These are phyloP conservation scores for Psephotus haematonotus DNA, from an alignment of 2,113 vertebrate genomes.

Conservation along the genomic window DNA sequence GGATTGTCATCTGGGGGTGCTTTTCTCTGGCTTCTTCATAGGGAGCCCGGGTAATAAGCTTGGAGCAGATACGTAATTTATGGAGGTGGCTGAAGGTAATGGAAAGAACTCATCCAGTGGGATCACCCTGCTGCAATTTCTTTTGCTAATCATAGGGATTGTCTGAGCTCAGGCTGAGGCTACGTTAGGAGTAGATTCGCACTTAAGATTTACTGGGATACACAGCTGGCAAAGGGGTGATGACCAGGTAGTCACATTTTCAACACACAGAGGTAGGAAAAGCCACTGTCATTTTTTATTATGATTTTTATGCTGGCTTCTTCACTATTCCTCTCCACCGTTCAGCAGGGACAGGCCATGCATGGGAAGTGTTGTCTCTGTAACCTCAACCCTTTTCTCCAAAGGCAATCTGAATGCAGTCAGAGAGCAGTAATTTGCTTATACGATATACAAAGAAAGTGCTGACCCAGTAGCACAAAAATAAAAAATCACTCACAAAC, in stretches of 20 bases:
- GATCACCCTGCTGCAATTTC: background rate
- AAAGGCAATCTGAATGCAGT: background rate
- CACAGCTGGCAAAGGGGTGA: background rate
- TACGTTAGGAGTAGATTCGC: background rate
- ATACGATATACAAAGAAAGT: background rate
- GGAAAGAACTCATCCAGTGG: background rate
- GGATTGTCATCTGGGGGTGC: background rate
- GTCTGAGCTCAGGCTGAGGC: background rate
- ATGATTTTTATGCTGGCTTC: background rate
- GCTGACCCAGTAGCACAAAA: background rate
- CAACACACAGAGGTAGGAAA: background rate
- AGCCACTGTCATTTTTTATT: background rate
- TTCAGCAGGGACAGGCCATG: rapidly evolving
- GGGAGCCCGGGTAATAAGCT: background rate
- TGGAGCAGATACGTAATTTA: background rate
- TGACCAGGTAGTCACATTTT: background rate
- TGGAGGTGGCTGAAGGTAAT: background rate
- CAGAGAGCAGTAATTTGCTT: background rate
- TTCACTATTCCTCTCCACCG: background rate
- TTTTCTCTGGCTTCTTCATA: background rate
- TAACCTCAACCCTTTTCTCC: background rate
- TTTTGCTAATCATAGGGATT: background rate
- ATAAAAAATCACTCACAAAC: background rate
- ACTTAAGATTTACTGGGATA: background rate
- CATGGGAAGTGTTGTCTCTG: background rate